Conservation (phyloP, 2,888 invertebrate genomes). For the Pheosia tremula region DNA sequence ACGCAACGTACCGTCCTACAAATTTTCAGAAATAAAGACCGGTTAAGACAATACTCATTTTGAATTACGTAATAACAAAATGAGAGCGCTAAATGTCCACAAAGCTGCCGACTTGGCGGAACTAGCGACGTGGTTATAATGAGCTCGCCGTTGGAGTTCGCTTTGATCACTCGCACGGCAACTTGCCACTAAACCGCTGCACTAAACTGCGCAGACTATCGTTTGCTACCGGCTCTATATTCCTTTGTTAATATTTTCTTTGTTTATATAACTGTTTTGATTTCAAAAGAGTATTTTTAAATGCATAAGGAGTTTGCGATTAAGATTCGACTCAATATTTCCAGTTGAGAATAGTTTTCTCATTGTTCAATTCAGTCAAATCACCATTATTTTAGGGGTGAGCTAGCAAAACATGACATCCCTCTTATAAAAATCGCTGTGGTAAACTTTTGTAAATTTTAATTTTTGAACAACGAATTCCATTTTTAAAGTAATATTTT, state of each 20-base stretch:
- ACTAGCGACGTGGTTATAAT: slow-evolving; percentile 45
- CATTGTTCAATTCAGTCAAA: too few relatives aligned
- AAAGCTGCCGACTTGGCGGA: slow-evolving; percentile 42
- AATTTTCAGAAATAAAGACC: too few relatives aligned
- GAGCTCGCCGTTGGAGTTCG: slow-evolving; percentile 12
- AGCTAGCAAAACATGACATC: too few relatives aligned
- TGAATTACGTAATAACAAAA: slow-evolving; percentile 8
- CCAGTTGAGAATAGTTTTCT: neutral
- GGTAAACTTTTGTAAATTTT: too few relatives aligned
- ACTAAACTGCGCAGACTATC: slow-evolving; percentile 11
- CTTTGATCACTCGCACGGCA: slow-evolving; percentile 55
- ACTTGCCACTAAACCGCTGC: slow-evolving; percentile 23
- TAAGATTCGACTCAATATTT: neutral
- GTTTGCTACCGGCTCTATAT: slow-evolving; percentile 21
- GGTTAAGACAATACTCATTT: neutral
- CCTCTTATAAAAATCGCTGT: too few relatives aligned
- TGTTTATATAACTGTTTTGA: neutral
- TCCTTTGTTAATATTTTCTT: slow-evolving; percentile 25
- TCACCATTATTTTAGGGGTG: too few relatives aligned
- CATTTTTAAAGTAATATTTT: slow-evolving; percentile 22
- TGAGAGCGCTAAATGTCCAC: slow-evolving; percentile 16
- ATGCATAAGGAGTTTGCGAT: neutral
- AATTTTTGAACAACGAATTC: slow-evolving; percentile 6
- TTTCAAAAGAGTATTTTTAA: neutral
- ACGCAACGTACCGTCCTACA: too few relatives aligned